Conservation (phyloP, 1,140 invertebrate species). For the Chrysomallon squamiferum region DNA sequence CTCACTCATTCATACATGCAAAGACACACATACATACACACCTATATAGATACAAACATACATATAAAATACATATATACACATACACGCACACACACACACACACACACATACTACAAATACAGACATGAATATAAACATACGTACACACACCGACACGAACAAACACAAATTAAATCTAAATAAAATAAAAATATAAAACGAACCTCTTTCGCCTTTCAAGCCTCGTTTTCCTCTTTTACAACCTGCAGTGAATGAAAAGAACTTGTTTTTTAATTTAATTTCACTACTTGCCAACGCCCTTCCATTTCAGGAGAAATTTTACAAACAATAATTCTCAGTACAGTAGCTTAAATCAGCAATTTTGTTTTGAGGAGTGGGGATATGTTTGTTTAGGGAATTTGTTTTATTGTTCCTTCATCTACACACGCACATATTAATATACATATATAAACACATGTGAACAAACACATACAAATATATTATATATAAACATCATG, state of each 20-base stretch:
- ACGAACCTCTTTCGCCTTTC: no score
- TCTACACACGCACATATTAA: neutral
- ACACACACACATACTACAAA: no score
- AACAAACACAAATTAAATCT: neutral
- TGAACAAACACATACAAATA: neutral
- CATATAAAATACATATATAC: neutral
- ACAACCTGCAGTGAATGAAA: no score
- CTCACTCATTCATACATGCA: neutral
- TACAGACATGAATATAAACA: neutral
- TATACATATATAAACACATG: neutral
- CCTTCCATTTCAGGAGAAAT: no score
- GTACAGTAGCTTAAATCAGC: no score
- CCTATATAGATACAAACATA: neutral
- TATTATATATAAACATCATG: neutral
- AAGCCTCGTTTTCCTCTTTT: no score
- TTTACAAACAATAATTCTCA: no score
- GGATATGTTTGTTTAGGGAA: no score
- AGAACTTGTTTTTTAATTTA: no score
- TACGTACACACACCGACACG: neutral
- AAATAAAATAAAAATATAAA: neutral
- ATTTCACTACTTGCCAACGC: no score
- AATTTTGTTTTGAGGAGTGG: no score
- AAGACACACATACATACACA: neutral
- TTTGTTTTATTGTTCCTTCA: no score
- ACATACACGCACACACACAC: neutral